Evolutionary conservation across 2,113 vertebrate genomes (phyloP).

Genomic region (Heptranchias perlo): DNA sequence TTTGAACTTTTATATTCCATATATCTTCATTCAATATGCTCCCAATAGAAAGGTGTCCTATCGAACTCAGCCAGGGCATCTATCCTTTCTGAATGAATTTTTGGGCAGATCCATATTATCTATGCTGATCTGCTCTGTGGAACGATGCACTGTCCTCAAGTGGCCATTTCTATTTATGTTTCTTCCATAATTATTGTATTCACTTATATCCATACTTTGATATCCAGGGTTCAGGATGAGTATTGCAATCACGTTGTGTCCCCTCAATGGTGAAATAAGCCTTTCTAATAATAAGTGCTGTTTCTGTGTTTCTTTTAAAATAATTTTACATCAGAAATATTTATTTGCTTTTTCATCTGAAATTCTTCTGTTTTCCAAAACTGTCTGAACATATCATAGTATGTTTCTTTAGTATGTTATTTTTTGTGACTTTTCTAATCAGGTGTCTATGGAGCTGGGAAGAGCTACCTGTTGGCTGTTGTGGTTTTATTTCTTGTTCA

Average conservation of each 20-base stretch:
- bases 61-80: not conserved
- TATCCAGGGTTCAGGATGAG: not conserved
- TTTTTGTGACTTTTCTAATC: slow-evolving; percentile 40
- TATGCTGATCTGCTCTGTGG: not conserved
- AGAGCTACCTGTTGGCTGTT: slow-evolving; percentile 68
- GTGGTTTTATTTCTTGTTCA: slow-evolving; percentile 63
- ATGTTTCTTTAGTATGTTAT: not conserved
- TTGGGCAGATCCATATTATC: not conserved
- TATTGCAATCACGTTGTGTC: not conserved
- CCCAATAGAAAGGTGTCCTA: not conserved
- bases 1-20: not conserved
- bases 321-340: not conserved
- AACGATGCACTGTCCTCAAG: not conserved
- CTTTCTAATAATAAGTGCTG: not conserved
- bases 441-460: slow-evolving; percentile 74
- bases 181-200: not conserved
- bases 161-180: not conserved
- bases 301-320: not conserved
- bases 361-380: not conserved
- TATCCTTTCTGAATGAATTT: not conserved
- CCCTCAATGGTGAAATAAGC: not conserved
- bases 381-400: not conserved
- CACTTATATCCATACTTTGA: not conserved
- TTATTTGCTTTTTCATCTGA: not conserved
- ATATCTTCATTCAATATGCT: not conserved